Conservation (phyloP, 2,797 vertebrate genomes). For the Lithobates pipiens region DNA sequence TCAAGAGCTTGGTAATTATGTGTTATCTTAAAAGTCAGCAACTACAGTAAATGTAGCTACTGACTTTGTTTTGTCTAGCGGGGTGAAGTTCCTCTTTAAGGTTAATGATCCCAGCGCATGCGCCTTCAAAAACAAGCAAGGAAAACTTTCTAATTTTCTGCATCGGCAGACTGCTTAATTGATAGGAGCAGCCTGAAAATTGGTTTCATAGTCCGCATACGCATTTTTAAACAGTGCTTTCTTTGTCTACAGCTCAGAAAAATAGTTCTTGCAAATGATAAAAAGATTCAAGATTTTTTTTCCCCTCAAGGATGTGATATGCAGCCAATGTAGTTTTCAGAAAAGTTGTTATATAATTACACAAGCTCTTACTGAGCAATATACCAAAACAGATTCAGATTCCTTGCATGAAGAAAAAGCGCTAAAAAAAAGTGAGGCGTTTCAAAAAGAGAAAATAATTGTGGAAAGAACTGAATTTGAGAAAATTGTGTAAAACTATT, state of each 20-base stretch:
- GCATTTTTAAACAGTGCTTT: not conserved
- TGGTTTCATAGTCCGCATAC: not conserved
- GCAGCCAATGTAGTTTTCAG: not conserved
- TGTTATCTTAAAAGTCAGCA: too few species aligned
- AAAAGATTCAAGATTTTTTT: not conserved
- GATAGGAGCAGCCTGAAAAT: not conserved
- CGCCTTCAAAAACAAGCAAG: not conserved
- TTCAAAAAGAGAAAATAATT: too few species aligned
- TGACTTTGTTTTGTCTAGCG: too few species aligned
- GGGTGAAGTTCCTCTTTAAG: too few species aligned
- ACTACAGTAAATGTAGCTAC: too few species aligned
- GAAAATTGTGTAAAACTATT: conserved; percentile 11
- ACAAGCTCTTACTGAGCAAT: not conserved
- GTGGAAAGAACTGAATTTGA: not conserved
- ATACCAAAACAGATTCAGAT: too few species aligned
- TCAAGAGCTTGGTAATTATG: too few species aligned
- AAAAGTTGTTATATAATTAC: not conserved
- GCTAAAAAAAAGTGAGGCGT: too few species aligned
- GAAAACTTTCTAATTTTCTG: not conserved
- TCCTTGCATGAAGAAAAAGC: too few species aligned
- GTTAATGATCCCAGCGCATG: not conserved
- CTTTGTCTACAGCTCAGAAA: not conserved
- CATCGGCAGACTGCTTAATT: not conserved
- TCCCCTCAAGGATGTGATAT: not conserved
- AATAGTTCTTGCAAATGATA: not conserved